Evolutionary conservation across 2,888 invertebrate species (phyloP).

Genomic region (Achlya flavicornis): DNA sequence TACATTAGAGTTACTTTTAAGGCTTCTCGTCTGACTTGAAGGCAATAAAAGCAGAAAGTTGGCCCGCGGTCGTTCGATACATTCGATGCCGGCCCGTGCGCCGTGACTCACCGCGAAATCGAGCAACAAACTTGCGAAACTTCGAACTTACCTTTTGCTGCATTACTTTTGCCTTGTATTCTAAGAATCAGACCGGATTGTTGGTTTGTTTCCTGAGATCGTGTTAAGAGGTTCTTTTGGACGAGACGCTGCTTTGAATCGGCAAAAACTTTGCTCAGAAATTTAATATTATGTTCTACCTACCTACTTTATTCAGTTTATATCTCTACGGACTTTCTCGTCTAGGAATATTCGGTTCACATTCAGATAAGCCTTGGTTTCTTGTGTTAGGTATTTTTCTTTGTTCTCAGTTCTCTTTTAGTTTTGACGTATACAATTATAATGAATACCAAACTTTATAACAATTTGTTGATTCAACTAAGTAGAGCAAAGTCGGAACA

Average conservation of each 20-base stretch:
- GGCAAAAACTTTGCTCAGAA: conserved; percentile 25
- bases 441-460: conserved; percentile 9
- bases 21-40: conserved; percentile 50
- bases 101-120: conserved; percentile 60
- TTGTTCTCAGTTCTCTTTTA: not conserved
- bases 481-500: conserved; percentile 19
- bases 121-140: conserved; percentile 59
- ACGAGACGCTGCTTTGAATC: conserved; percentile 25
- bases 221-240: conserved; percentile 33
- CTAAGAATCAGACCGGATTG: conserved; percentile 39
- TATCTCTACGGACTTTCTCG: not conserved
- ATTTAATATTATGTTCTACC: conserved; percentile 16
- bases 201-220: conserved; percentile 44
- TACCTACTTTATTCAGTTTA: conserved; percentile 26
- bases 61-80: conserved; percentile 44
- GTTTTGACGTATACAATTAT: not conserved
- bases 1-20: conserved; percentile 51
- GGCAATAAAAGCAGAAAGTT: conserved; percentile 62
- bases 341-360: not conserved
- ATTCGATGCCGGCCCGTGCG: conserved; percentile 46
- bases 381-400: not conserved
- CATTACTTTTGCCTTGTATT: conserved; percentile 45
- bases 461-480: conserved; percentile 25
- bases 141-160: conserved; percentile 40
- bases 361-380: not conserved